phyloP scores from a whole-genome alignment of 2,888 invertebrate genomes.

The Philopedon plagiatum region DNA sequence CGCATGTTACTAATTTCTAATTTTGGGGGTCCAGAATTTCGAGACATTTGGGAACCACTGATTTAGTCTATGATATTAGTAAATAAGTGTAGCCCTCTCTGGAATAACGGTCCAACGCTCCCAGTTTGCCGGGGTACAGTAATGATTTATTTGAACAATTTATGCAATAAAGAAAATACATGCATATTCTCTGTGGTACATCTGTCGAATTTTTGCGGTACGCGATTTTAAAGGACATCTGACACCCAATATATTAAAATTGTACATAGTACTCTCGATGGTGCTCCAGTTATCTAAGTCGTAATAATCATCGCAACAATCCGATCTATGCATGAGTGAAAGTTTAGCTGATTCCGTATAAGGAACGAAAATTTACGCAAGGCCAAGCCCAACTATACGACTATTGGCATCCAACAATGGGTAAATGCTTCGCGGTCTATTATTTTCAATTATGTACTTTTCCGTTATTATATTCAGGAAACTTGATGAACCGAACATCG shows the following conservation, averaged over 20 bases:
- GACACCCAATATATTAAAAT: not conserved
- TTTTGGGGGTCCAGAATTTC: too few species aligned
- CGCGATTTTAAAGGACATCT: too few species aligned
- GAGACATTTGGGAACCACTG: too few species aligned
- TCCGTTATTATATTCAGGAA: constrained; percentile 22
- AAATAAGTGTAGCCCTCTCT: too few species aligned
- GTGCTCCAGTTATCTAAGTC: constrained; percentile 2
- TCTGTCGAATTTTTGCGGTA: too few species aligned
- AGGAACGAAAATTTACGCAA: constrained; percentile 24
- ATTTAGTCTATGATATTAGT: too few species aligned
- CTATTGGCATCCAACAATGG: constrained; percentile 22
- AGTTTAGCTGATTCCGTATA: constrained; percentile 11
- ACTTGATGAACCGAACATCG: constrained; percentile 11
- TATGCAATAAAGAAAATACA: too few species aligned
- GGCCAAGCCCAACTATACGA: constrained; percentile 17
- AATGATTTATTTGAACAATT: too few species aligned
- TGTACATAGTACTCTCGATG: constrained; percentile 1
- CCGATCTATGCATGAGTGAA: constrained; percentile 5
- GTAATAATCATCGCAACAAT: not conserved
- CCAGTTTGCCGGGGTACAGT: too few species aligned
- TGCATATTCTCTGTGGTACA: too few species aligned
- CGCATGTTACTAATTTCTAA: too few species aligned
- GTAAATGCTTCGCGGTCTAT: constrained; percentile 28
- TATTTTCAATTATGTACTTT: constrained; percentile 33
- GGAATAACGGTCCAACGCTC: too few species aligned